A percentile compares a stretch with the other conserved stretches of the same genome.
Conservation (phyloP, 2,888 invertebrate genomes). For the Deladenus siricidicola region DNA sequence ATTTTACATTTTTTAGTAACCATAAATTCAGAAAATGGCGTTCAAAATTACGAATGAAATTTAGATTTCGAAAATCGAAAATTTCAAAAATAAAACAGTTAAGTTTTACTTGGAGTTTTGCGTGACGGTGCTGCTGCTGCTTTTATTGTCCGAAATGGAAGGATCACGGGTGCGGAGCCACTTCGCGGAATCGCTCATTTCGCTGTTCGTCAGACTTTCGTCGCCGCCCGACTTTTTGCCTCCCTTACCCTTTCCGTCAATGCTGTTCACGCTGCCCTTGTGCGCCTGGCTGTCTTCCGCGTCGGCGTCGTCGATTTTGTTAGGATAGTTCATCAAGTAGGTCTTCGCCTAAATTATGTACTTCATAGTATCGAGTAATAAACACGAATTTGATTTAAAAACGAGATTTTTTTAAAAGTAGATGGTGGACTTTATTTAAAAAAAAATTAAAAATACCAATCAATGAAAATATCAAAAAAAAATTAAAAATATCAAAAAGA, state of each 20-base stretch:
- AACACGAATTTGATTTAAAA: too few relatives aligned
- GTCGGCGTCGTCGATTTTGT: constrained; percentile 28
- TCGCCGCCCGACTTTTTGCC: constrained; percentile 18
- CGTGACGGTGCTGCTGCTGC: not conserved
- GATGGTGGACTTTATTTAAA: too few relatives aligned
- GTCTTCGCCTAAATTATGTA: constrained; percentile 40
- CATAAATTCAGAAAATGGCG: too few relatives aligned
- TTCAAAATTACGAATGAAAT: too few relatives aligned
- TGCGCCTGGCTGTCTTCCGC: constrained; percentile 6
- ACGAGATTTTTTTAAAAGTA: too few relatives aligned
- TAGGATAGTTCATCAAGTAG: constrained; percentile 38
- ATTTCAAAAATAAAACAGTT: too few relatives aligned
- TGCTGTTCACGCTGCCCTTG: constrained; percentile 13
- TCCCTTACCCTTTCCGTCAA: too few relatives aligned
- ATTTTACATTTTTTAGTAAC: too few relatives aligned
- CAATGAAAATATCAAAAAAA: too few relatives aligned
- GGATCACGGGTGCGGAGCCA: constrained; percentile 33
- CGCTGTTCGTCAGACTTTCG: constrained; percentile 23
- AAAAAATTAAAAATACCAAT: not conserved
- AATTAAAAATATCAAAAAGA: too few relatives aligned
- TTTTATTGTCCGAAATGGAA: constrained; percentile 21
- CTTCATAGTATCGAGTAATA: too few relatives aligned
- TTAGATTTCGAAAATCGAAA: too few relatives aligned
- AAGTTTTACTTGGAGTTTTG: not conserved
- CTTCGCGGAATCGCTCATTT: constrained; percentile 18